Evolutionary conservation across 1,140 invertebrate genomes (phyloP).

Genomic region (Drosophila virilis): DNA sequence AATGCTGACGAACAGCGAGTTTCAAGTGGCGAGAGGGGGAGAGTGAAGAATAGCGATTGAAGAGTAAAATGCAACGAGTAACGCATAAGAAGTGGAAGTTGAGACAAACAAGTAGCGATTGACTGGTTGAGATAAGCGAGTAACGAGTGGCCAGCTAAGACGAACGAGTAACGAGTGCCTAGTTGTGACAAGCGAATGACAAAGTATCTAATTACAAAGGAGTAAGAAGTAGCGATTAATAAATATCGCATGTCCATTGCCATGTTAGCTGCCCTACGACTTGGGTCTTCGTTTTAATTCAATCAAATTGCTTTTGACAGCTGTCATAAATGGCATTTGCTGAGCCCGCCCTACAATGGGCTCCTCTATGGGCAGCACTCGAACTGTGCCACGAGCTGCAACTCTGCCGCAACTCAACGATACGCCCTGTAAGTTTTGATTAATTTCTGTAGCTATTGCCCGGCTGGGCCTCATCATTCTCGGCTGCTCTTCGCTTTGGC

Average conservation of each 20-base stretch:
- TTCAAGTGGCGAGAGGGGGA: not conserved
- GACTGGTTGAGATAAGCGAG: not conserved
- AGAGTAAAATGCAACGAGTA: not conserved
- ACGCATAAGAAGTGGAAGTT: not conserved
- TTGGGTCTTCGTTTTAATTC: conserved; percentile 14
- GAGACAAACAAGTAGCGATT: not conserved
- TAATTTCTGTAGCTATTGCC: conserved; percentile 54
- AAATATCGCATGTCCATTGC: not conserved
- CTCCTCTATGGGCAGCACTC: conserved; percentile 2
- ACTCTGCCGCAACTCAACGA: conserved; percentile 48
- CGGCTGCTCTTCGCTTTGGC: too few species aligned
- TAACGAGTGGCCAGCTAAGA: not conserved
- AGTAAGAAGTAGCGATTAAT: not conserved
- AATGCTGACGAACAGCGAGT: not conserved
- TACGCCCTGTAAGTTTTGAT: conserved; percentile 70
- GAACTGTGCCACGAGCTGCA: conserved; percentile 35
- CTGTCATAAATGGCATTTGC: conserved; percentile 1
- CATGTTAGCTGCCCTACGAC: not conserved
- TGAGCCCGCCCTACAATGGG: conserved; percentile 14
- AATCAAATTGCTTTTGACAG: conserved; percentile 24
- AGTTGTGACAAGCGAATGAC: not conserved
- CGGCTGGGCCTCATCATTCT: conserved; percentile 41
- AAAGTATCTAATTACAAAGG: too few species aligned
- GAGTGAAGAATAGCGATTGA: too few species aligned
- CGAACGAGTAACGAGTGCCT: not conserved